Base-by-base conservation (phyloP, 2,113 vertebrate species). In the Pampusana beccarii region DNA sequence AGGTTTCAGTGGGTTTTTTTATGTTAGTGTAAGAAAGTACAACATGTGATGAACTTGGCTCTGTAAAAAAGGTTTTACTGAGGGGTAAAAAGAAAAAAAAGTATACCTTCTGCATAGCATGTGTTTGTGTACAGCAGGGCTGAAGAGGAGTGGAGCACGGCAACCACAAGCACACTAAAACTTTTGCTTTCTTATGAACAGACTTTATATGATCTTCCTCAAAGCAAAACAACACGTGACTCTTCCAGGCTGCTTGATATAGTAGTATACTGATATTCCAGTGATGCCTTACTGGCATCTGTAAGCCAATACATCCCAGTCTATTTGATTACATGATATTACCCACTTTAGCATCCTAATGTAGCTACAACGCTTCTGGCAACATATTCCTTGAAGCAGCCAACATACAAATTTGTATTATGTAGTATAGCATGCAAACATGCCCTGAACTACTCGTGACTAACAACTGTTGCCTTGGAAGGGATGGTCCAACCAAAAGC, bases 91-190 rank as follows among this genome's bases (percentile, higher is more conserved):
- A 42, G 33, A 26, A 20, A 33, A 23, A 13, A 14, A 33, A 5
- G 28, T 26, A 7, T n/a, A 5, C 11, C 21, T 78, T 36, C 44
- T 86, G 64, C 26, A 1, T 3, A 2, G 19, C 0, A 0, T 2
- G 42, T 19, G 54, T 66, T 70, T 73, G 26, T 33, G 51, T 16
- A 16, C 1, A n/a, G 42, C 44, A 29, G 72, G 21, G 44, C 38
- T 11, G 71, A 53, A 25, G 28, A 11, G 0, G 4, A 40, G 71
- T 4, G 6, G 31, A 61, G 21, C 8, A 0, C 38, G 9, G 70
- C 54, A 54, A 51, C 56, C 65, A 2, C 69, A 61, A 38, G 11
- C 10, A 1, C n/a, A 2, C 18, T 13, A 28, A 17, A 40, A 61
- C 61, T 81, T 64, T 31, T 38, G 3, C 40, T 65, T 62, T 65